Base-by-base conservation (phyloP, 2,888 invertebrate species). In the Nezara viridula region DNA sequence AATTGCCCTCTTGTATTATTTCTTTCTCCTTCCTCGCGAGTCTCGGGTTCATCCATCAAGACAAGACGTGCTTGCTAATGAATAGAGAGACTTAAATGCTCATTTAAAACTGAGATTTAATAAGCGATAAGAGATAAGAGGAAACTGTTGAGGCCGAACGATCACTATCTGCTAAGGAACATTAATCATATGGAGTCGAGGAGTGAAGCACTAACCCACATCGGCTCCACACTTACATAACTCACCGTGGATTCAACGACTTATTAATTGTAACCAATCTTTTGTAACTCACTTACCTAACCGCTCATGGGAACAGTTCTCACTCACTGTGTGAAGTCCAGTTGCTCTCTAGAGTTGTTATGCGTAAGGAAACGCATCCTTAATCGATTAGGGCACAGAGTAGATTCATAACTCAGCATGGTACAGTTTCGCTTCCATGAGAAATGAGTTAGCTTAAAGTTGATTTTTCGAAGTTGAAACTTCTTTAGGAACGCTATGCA, bases 201-300 rank as follows among this genome's bases (percentile, higher is more conserved):
- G n/a, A n/a, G 9, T n/a, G 9, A n/a, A 60, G 60, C 16, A 60
- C 27, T 60, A 27, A 27, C 27, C 60, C 27, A 27, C 60, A 60
- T 60, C 55, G 14, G 27, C 16, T 19, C 19, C 19, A 19, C 16
- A 50, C 50, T 60, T 27, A 55, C 3, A n/a, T 55, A 60, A 60
- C 60, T 60, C 60, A 3, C 27, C 3, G 27, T 6, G 6, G 60
- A 60, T 27, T 60, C 60, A 16, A 60, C 27, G 10, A 60, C 27
- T 60, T 60, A 60, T 60, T 60, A 60, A 60, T 60, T 60, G 60
- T 60, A 60, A 60, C 60, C 60, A 4, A 60, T 60, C 60, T 60
- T 60, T 60, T 60, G 60, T 60, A 60, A 60, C 60, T 27, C 60
- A 27, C 60, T 60, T 60, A 60, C 60, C 27, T 60, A 60, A 60